A percentile compares a stretch with the other conserved stretches of the same genome.
These are phyloP conservation scores for Spialia ferax DNA, from an alignment of 2,888 invertebrate species.

Conservation along the genomic window DNA sequence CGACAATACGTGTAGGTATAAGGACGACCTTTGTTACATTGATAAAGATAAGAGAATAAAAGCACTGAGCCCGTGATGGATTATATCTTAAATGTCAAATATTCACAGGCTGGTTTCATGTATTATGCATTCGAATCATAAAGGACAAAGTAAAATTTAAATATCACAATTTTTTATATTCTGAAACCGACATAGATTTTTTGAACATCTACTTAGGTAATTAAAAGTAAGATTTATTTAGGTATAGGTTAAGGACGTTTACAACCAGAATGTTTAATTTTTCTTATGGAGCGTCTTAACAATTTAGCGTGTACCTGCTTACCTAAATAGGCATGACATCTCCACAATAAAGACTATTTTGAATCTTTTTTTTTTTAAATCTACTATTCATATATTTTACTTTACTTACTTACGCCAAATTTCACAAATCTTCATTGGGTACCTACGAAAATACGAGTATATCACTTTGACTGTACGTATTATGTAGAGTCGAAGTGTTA, in stretches of 20 bases:
- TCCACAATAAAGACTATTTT: not conserved
- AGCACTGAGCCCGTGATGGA: conserved; percentile 19
- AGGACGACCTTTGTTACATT: conserved; percentile 1
- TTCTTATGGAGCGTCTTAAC: not conserved
- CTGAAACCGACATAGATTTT: not conserved
- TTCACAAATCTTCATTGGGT: no score
- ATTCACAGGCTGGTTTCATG: conserved; percentile 8
- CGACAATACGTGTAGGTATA: no score
- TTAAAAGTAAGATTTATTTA: not conserved
- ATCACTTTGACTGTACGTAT: no score
- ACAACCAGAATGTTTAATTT: not conserved
- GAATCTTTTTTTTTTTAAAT: not conserved
- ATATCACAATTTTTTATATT: conserved; percentile 2
- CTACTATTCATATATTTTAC: no score
- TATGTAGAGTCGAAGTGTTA: not conserved
- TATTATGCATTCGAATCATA: conserved; percentile 13
- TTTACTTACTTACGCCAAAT: not conserved
- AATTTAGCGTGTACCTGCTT: not conserved
- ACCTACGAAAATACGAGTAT: no score
- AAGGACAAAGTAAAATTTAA: conserved; percentile 6
- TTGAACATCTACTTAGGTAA: not conserved
- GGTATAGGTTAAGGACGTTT: not conserved
- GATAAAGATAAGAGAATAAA: conserved; percentile 34
- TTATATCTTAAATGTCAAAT: conserved; percentile 38
- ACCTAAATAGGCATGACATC: not conserved